phyloP scores from a whole-genome alignment of 2,888 invertebrate species.

The Oxycera nigricornis region DNA sequence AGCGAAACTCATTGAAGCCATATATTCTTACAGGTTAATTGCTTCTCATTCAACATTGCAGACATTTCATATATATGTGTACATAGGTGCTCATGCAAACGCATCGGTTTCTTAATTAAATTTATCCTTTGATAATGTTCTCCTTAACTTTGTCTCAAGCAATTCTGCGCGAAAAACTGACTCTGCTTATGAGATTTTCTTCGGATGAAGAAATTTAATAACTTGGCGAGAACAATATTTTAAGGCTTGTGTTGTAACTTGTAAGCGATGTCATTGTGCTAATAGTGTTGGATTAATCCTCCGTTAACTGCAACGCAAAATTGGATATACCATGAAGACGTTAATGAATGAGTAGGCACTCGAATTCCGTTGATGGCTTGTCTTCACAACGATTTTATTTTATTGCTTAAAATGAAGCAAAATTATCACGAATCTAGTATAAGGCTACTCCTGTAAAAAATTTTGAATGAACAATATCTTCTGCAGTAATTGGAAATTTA shows the following conservation, averaged over 20 bases:
- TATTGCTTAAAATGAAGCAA: too few relatives aligned
- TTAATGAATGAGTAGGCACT: too few relatives aligned
- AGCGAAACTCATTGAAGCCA: constrained; percentile 6
- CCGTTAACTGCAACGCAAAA: too few relatives aligned
- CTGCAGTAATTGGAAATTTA: too few relatives aligned
- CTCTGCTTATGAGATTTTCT: constrained; percentile 20
- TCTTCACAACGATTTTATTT: too few relatives aligned
- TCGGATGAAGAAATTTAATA: constrained; percentile 15
- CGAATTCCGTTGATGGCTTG: too few relatives aligned
- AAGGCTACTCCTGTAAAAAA: too few relatives aligned
- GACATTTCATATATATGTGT: background rate
- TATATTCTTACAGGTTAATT: constrained; percentile 1
- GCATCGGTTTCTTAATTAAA: constrained; percentile 43
- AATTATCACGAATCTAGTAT: too few relatives aligned
- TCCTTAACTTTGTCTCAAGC: constrained; percentile 24
- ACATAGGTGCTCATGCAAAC: background rate
- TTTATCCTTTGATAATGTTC: constrained; percentile 42
- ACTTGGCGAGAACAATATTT: constrained; percentile 16
- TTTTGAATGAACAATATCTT: too few relatives aligned
- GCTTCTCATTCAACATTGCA: background rate
- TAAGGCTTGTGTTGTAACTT: background rate
- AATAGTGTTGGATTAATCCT: background rate
- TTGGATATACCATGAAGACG: too few relatives aligned
- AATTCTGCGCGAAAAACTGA: constrained; percentile 36
- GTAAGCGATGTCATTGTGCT: background rate